Conservation (phyloP, 2,113 vertebrate genomes). For the Istiophorus platypterus region DNA sequence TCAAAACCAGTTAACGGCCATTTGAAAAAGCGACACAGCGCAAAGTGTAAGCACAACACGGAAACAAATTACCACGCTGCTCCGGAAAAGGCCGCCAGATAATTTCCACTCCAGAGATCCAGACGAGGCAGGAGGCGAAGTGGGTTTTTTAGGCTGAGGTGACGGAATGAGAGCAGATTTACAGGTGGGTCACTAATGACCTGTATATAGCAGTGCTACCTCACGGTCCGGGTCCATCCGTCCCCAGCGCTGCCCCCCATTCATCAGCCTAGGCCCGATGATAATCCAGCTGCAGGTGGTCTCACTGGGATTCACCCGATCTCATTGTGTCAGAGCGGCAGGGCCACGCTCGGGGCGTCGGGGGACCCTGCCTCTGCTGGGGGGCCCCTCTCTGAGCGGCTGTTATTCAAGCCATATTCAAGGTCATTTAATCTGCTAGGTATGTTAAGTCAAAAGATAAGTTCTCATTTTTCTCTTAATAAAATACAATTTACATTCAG, state of each 20-base stretch:
- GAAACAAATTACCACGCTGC: neutral
- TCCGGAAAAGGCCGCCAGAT: neutral
- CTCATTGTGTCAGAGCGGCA: slow-evolving; percentile 22
- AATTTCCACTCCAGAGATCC: slow-evolving; percentile 13
- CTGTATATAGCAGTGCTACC: neutral
- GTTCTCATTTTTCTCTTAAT: too few relatives aligned
- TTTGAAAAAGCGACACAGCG: neutral
- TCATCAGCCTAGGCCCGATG: neutral
- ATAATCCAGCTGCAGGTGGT: neutral
- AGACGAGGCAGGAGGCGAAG: neutral
- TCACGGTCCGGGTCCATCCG: neutral
- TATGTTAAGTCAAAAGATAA: too few relatives aligned
- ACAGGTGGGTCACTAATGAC: neutral
- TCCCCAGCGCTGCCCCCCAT: neutral
- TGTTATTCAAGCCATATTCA: too few relatives aligned
- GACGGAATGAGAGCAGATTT: slow-evolving; percentile 32
- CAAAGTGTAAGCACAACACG: neutral
- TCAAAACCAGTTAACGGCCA: neutral
- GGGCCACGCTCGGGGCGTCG: neutral
- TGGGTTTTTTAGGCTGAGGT: rapidly evolving
- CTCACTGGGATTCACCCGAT: neutral
- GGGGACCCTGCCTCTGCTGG: too few relatives aligned
- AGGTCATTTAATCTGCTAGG: too few relatives aligned
- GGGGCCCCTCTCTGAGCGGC: too few relatives aligned
- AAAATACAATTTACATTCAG: too few relatives aligned